Percentiles rank a stretch among this genome's conserved stretches.
phyloP scores from a whole-genome alignment of 2,797 vertebrate species.

The Heliangelus exortis region DNA sequence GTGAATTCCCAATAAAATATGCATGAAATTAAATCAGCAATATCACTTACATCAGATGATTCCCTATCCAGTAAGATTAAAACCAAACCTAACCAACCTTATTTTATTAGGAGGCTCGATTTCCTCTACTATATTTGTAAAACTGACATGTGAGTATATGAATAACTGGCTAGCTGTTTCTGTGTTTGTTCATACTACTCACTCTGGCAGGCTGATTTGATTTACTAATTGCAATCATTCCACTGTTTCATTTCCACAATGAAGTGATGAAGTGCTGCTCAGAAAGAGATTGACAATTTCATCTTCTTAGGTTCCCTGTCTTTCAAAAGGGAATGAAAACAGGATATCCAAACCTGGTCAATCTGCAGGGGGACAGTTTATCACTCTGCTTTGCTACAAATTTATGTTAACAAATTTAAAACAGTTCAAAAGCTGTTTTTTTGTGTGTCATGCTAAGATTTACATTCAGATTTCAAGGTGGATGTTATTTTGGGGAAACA shows the following conservation, averaged over 20 bases:
- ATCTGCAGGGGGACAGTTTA: background rate
- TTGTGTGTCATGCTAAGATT: background rate
- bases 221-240: conserved; percentile 24
- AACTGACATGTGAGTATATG: background rate
- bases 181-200: background rate
- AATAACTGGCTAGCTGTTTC: background rate
- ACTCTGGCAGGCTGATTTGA: background rate
- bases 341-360: background rate
- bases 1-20: conserved; percentile 17
- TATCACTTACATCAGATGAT: background rate
- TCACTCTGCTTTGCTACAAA: background rate
- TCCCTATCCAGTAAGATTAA: background rate
- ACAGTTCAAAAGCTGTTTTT: background rate
- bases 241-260: background rate
- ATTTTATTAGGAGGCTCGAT: background rate
- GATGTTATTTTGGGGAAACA: background rate
- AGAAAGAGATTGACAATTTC: background rate
- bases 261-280: background rate
- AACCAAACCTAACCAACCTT: background rate
- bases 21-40: conserved; percentile 34
- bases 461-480: background rate
- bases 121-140: background rate
- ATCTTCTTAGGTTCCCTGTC: background rate
- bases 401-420: background rate
- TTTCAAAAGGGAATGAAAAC: background rate